Evolutionary conservation across 2,113 vertebrate species (phyloP).

Genomic region (Phodopus roborovskii): DNA sequence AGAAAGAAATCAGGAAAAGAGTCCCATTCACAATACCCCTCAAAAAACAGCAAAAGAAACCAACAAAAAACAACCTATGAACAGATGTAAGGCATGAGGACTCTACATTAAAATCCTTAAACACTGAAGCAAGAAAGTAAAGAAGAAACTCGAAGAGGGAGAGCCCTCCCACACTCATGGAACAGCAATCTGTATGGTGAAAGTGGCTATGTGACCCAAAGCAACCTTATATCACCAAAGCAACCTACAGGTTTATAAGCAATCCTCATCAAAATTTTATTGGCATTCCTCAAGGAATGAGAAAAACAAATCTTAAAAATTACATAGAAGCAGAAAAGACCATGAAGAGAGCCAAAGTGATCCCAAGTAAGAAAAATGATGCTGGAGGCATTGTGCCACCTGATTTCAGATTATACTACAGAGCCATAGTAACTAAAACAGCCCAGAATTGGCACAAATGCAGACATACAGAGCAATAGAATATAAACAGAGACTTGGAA

Average conservation of each 20-base stretch:
- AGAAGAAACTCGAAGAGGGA: neutral
- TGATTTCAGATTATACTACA: neutral
- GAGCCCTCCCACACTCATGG: neutral
- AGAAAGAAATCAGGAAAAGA: neutral
- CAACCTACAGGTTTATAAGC: neutral
- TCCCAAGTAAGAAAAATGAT: too few relatives aligned
- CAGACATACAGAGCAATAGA: neutral
- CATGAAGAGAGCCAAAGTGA: neutral
- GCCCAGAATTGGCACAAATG: neutral
- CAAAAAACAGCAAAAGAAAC: neutral
- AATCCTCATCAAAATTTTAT: neutral
- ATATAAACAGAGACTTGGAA: neutral
- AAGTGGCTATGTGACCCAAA: neutral
- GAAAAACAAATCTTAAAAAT: neutral
- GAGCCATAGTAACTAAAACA: neutral
- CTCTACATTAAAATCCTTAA: neutral
- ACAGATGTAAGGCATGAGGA: neutral
- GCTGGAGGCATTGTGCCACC: neutral
- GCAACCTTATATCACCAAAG: neutral
- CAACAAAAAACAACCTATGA: neutral
- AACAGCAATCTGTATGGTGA: neutral
- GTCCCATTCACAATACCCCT: neutral
- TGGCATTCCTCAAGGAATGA: neutral
- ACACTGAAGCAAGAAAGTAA: neutral
- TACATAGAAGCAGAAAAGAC: neutral